Evolutionary conservation across 2,888 invertebrate species (phyloP).

Genomic region (Drosophila neutralis): DNA sequence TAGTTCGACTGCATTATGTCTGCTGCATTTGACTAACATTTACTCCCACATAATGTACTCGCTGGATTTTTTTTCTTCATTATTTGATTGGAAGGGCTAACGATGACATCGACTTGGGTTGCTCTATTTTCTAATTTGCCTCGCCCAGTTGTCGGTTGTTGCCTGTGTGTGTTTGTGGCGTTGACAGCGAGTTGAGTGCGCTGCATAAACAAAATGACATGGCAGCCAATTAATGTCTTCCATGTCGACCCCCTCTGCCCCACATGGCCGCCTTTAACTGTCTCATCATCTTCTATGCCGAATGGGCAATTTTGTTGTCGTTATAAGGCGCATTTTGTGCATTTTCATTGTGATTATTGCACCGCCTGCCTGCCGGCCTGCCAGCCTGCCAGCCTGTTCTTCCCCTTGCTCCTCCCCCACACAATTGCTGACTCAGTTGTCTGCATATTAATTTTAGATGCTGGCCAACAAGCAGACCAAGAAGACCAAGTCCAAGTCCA

Average conservation of each 20-base stretch:
- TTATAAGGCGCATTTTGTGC: conserved; percentile 76
- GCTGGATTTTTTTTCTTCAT: conserved; percentile 10
- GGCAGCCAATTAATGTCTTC: conserved; percentile 76
- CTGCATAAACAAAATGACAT: conserved; percentile 76
- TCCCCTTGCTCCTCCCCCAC: conserved; percentile 12
- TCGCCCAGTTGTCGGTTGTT: conserved; percentile 46
- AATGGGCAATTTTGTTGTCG: conserved; percentile 79
- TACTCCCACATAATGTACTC: neutral
- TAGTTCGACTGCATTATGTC: neutral
- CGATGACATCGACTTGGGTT: conserved; percentile 40
- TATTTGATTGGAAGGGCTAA: conserved; percentile 47
- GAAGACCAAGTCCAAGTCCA: conserved; percentile 26
- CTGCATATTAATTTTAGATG: conserved; percentile 76
- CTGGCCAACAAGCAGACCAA: conserved; percentile 40
- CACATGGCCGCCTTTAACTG: conserved; percentile 33
- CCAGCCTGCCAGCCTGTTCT: conserved; percentile 9
- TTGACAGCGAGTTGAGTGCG: conserved; percentile 48
- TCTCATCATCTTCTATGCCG: conserved; percentile 74
- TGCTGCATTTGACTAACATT: neutral
- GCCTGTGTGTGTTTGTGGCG: conserved; percentile 37
- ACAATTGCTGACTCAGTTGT: conserved; percentile 36
- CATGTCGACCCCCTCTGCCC: conserved; percentile 43
- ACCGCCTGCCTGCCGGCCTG: conserved; percentile 42
- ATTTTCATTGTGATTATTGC: conserved; percentile 79
- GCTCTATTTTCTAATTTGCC: conserved; percentile 51